Evolutionary conservation across 2,113 vertebrate genomes (phyloP).

Genomic region (Chloropsis cyanopogon): DNA sequence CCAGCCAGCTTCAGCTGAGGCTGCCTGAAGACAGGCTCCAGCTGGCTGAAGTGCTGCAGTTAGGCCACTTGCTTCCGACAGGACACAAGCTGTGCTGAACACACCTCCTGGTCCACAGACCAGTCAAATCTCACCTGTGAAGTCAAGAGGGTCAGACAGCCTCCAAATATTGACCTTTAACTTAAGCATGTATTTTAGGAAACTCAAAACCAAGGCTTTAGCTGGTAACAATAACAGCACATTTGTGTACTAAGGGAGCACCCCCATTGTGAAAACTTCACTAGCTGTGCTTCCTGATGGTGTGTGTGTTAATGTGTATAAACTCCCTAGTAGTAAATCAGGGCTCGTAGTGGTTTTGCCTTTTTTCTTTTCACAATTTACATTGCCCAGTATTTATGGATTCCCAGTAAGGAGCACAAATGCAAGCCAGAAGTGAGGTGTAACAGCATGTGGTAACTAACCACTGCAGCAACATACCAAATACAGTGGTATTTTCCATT

Average conservation of each 20-base stretch:
- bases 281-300: background rate
- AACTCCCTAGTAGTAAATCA: background rate
- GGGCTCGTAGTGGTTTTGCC: background rate
- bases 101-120: too few species aligned
- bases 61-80: background rate
- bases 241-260: background rate
- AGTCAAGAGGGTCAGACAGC: background rate
- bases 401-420: background rate
- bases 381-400: background rate
- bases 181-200: background rate
- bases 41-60: background rate
- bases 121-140: background rate
- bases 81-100: background rate
- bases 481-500: slow-evolving; percentile 13
- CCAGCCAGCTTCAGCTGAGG: background rate
- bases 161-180: background rate
- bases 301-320: background rate
- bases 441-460: slow-evolving; percentile 21
- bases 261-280: background rate
- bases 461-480: background rate
- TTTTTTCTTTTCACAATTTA: background rate
- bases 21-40: background rate
- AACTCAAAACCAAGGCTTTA: background rate
- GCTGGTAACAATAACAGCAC: background rate
- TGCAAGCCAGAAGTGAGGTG: background rate